Evolutionary conservation across 1,140 invertebrate species (phyloP).

Genomic region (Leptinotarsa texana): DNA sequence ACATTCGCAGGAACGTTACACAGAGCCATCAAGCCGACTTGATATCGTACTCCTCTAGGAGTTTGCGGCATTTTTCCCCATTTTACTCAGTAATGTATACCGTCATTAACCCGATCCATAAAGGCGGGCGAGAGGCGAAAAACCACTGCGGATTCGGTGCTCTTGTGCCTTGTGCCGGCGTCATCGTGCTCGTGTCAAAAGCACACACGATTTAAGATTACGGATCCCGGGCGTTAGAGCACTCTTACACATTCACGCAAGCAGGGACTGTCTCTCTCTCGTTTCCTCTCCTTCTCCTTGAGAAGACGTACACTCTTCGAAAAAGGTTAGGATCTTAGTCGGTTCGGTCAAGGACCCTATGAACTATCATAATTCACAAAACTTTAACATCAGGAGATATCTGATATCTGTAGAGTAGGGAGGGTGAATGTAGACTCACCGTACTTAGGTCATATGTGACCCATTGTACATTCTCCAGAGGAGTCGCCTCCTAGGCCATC

Average conservation of each 20-base stretch:
- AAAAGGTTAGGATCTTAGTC: neutral
- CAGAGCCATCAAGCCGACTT: slow-evolving; percentile 2
- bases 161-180: slow-evolving; percentile 14
- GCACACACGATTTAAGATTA: slow-evolving; percentile 32
- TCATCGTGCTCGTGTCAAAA: slow-evolving; percentile 27
- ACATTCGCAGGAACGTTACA: neutral
- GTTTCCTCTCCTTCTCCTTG: neutral
- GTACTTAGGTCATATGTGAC: too few species aligned
- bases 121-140: neutral
- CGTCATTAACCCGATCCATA: slow-evolving; percentile 20
- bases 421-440: too few species aligned
- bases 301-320: neutral
- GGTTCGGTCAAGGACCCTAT: too few species aligned
- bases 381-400: too few species aligned
- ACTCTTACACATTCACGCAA: slow-evolving; percentile 25
- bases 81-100: slow-evolving; percentile 15
- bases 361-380: too few species aligned
- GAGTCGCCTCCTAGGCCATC: too few species aligned
- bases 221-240: slow-evolving; percentile 26
- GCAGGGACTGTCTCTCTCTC: slow-evolving; percentile 7
- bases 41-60: neutral
- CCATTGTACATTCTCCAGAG: too few species aligned
- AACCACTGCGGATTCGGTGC: slow-evolving; percentile 9
- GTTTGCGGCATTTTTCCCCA: slow-evolving; percentile 4
- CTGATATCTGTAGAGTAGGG: too few species aligned